phyloP scores from a whole-genome alignment of 2,113 vertebrate genomes.

The Atlantisia rogersi region DNA sequence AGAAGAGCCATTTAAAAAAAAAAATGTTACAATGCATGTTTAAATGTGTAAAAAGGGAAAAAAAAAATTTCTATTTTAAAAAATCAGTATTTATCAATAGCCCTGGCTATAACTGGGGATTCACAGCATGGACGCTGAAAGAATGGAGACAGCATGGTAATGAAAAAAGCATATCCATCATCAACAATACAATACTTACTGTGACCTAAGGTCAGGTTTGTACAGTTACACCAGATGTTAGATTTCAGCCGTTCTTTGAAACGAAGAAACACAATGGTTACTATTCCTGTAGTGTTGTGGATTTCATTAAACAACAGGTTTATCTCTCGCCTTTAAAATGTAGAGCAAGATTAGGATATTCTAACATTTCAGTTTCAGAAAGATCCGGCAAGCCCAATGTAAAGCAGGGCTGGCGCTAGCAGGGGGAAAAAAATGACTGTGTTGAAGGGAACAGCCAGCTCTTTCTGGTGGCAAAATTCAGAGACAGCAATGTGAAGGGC shows the following conservation, averaged over 20 bases:
- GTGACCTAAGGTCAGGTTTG: conserved; percentile 60
- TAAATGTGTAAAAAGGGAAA: not conserved
- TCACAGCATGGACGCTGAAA: conserved; percentile 62
- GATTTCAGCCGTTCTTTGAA: conserved; percentile 56
- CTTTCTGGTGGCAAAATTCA: not conserved
- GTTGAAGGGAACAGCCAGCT: not conserved
- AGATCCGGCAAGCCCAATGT: not conserved
- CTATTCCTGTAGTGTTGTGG: conserved; percentile 57
- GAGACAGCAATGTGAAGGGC: not conserved
- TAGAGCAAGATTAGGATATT: conserved; percentile 39
- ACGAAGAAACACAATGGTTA: conserved; percentile 53
- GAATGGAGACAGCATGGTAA: conserved; percentile 68
- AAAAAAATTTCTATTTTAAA: not conserved
- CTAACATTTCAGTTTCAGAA: conserved; percentile 43
- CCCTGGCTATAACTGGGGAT: conserved; percentile 25
- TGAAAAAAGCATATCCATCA: conserved; percentile 71
- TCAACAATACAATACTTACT: conserved; percentile 59
- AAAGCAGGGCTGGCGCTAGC: not conserved
- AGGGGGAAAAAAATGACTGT: not conserved
- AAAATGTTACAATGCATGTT: not conserved
- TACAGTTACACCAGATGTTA: conserved; percentile 62
- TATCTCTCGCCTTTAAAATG: conserved; percentile 59
- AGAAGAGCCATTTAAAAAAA: not conserved
- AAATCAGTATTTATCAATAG: conserved; percentile 71
- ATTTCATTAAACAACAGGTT: conserved; percentile 65